These are phyloP conservation scores for Scomber scombrus DNA, from an alignment of 2,113 vertebrate genomes.

Conservation along the genomic window DNA sequence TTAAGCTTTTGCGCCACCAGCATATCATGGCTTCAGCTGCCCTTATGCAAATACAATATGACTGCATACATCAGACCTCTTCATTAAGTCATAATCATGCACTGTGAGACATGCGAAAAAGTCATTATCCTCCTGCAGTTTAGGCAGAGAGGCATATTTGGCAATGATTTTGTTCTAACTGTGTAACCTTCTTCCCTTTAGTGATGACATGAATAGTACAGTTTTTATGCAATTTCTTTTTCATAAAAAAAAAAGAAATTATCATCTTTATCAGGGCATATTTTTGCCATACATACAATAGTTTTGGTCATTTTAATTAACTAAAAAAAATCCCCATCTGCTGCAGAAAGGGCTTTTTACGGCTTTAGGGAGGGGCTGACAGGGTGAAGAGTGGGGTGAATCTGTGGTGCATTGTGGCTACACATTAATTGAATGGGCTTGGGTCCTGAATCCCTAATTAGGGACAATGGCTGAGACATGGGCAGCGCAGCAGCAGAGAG, in stretches of 20 bases:
- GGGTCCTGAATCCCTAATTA: conserved; percentile 80
- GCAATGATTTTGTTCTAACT: neutral
- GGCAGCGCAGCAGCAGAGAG: conserved; percentile 69
- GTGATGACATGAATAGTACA: neutral
- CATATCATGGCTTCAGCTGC: conserved; percentile 6
- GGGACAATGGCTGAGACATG: conserved; percentile 77
- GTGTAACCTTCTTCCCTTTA: neutral
- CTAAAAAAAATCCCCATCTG: conserved; percentile 1
- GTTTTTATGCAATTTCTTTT: neutral
- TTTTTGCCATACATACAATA: conserved; percentile 17
- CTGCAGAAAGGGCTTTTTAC: conserved; percentile 54
- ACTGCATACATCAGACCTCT: conserved; percentile 32
- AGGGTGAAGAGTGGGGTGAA: conserved; percentile 70
- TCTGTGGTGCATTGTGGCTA: conserved; percentile 64
- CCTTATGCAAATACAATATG: conserved; percentile 28
- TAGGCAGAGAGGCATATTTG: conserved; percentile 11
- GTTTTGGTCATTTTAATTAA: conserved; percentile 25
- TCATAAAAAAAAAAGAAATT: neutral
- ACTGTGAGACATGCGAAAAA: conserved; percentile 15
- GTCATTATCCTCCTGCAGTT: conserved; percentile 10
- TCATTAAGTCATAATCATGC: conserved; percentile 38
- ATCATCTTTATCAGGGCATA: neutral
- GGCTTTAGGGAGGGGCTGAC: conserved; percentile 52
- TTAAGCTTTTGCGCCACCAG: neutral
- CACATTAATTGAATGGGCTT: conserved; percentile 77